Evolutionary conservation across 2,797 vertebrate species (phyloP), one percentile per base, ranked within the genome.

Genomic region (Gymnothorax javanicus): DNA sequence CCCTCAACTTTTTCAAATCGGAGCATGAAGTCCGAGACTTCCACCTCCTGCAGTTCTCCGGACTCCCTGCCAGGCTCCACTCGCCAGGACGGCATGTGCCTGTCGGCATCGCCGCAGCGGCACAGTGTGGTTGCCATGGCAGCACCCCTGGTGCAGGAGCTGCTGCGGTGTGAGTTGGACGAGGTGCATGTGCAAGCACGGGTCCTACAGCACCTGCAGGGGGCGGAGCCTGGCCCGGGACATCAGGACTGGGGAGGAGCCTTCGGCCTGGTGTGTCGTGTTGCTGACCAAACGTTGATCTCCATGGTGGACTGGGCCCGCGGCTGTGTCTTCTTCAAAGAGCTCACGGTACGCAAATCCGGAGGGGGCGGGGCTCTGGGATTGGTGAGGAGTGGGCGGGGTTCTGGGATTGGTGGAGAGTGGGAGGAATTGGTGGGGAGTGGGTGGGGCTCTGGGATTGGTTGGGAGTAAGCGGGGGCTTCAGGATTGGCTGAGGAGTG

Each of bases 251-350:
- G 95, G 86, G 94, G 95, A n/a, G 94, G 91, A 13, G 94, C 94
- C 88, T 98, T 98, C 0, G 93, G 94, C 82, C 94, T 97, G 84
- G 95, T 98, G 94, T 98, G 96, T 88, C 95, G 95, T 91, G 96
- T 98, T 96, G 97, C 97, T 0, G 97, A 99, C 92, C 97, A 98
- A 95, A 98, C 96, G 2, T 95, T 99, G 86, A 97, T 98, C 92
- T 97, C 96, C 93, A 97, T 98, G 0, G 98, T 99, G 90, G 97
- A 98, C 90, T 99, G 98, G 98, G 98, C 98, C 0, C 95, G 98
- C 77, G 95, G 95, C 73, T 97, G 97, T 91, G 93, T 97, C 91
- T 98, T 97, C 94, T 99, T 99, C 94, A 98, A 97, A 90, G 97
- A 98, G 84, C 95, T 99, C 33, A 96, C 97, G 97, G 98, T 98